A percentile compares a stretch with the other conserved stretches of the same genome.
Conservation (phyloP, 2,797 vertebrate genomes). For the Euphonia xanthogaster region DNA sequence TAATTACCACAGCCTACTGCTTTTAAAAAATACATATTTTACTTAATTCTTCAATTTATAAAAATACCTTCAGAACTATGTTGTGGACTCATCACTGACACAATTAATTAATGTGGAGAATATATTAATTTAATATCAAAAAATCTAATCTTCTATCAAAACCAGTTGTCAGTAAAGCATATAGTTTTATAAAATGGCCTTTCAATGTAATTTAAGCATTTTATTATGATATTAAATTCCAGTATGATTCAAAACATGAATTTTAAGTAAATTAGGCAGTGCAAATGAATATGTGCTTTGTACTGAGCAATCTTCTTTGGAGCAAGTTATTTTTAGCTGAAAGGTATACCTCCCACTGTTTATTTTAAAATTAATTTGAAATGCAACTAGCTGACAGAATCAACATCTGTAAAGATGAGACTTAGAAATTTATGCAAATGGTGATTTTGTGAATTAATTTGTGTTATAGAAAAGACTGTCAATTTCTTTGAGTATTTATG, state of each 20-base stretch:
- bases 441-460: slow-evolving; percentile 75
- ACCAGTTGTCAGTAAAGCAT: neutral
- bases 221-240: neutral
- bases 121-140: neutral
- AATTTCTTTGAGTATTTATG: slow-evolving; percentile 70
- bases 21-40: neutral
- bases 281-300: slow-evolving; percentile 29
- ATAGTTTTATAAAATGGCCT: neutral
- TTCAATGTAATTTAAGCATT: neutral
- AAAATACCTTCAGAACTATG: neutral
- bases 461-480: slow-evolving; percentile 68
- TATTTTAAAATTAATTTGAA: slow-evolving; percentile 79
- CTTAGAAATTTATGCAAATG: slow-evolving; percentile 79
- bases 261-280: slow-evolving; percentile 32
- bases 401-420: slow-evolving; percentile 78
- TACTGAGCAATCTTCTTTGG: slow-evolving; percentile 15
- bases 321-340: slow-evolving; percentile 75
- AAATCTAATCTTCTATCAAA: neutral
- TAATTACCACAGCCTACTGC: neutral
- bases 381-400: slow-evolving; percentile 78
- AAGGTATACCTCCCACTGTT: slow-evolving; percentile 73
- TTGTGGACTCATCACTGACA: neutral
- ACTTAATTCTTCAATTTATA: neutral
- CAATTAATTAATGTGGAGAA: neutral
- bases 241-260: neutral